phyloP scores from a whole-genome alignment of 2,888 invertebrate genomes.

The Temnothorax unifasciatus region DNA sequence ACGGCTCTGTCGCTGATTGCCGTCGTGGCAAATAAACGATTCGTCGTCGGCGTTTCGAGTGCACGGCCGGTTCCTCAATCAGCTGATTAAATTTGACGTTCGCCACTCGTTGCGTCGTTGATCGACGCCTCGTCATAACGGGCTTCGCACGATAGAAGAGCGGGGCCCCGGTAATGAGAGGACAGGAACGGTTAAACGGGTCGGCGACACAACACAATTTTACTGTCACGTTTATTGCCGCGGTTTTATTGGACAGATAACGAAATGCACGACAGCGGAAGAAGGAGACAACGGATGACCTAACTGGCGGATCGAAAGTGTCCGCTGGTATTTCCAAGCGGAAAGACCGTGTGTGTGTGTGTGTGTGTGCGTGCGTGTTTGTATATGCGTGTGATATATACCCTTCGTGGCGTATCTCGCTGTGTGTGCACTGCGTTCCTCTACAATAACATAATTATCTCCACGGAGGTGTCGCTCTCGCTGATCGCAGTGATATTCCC shows the following conservation, averaged over 20 bases:
- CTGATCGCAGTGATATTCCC: neutral
- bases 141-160: conserved; percentile 71
- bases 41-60: conserved; percentile 31
- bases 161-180: conserved; percentile 27
- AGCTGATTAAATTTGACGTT: conserved; percentile 48
- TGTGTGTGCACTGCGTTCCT: conserved; percentile 1
- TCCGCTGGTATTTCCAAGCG: conserved; percentile 21
- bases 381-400: neutral
- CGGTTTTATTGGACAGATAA: conserved; percentile 58
- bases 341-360: neutral
- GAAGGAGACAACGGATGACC: conserved; percentile 38
- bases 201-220: conserved; percentile 55
- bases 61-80: conserved; percentile 9
- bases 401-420: neutral
- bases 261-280: conserved; percentile 42
- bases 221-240: conserved; percentile 59
- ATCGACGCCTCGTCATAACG: conserved; percentile 47
- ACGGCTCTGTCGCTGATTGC: neutral
- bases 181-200: conserved; percentile 38
- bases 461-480: neutral
- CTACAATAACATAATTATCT: conserved; percentile 35
- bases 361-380: neutral
- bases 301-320: conserved; percentile 34
- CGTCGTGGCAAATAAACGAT: conserved; percentile 15
- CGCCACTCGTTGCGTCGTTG: conserved; percentile 48